These are phyloP conservation scores for Metacarcinus magister DNA, from an alignment of 2,888 invertebrate species.

Conservation along the genomic window DNA sequence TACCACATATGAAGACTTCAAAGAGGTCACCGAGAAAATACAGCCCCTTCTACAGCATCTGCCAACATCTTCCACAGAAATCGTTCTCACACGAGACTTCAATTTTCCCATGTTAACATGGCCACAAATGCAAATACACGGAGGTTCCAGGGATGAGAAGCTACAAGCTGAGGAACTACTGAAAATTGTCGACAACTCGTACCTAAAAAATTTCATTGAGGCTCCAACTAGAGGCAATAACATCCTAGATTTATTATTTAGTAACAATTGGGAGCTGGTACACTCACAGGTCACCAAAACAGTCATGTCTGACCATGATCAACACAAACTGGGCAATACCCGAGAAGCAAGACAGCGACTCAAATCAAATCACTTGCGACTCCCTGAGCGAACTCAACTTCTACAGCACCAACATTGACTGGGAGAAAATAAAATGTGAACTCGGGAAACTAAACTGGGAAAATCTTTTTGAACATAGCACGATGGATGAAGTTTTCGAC, in stretches of 20 bases:
- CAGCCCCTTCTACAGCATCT: neutral
- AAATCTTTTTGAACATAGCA: neutral
- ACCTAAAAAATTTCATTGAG: neutral
- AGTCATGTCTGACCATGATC: neutral
- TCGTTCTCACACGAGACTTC: conserved; percentile 19
- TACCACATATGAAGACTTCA: conserved; percentile 1
- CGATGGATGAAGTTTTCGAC: neutral
- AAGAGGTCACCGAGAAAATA: neutral
- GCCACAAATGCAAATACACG: neutral
- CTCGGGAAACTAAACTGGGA: neutral
- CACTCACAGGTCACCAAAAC: neutral
- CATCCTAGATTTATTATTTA: neutral
- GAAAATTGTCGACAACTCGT: neutral
- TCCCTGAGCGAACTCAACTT: conserved; percentile 22
- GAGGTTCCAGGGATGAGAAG: conserved; percentile 50
- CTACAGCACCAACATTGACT: too few species aligned
- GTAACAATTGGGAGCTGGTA: neutral
- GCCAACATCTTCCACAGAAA: conserved; percentile 7
- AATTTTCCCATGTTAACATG: conserved; percentile 35
- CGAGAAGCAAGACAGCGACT: neutral
- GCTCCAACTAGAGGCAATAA: neutral
- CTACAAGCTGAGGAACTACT: neutral
- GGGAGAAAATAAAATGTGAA: neutral
- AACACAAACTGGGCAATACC: neutral
- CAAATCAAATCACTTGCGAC: neutral